Conservation (phyloP, 2,113 vertebrate species). For the Chaenogobius annularis region DNA sequence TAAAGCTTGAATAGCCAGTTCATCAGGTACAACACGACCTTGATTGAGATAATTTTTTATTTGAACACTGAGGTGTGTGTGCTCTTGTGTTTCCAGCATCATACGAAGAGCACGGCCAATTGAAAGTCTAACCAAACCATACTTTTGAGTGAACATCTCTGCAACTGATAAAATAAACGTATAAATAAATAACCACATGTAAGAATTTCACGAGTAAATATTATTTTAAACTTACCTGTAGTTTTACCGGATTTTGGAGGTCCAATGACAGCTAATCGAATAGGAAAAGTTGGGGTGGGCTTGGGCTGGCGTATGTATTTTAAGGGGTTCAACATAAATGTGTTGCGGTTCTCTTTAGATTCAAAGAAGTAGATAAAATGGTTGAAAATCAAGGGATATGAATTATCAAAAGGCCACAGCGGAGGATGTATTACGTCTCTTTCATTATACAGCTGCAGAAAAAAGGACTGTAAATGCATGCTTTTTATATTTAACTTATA, state of each 20-base stretch:
- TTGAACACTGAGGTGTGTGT: slow-evolving; percentile 76
- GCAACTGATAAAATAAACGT: slow-evolving; percentile 78
- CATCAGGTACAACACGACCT: slow-evolving; percentile 84
- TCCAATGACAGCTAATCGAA: slow-evolving; percentile 86
- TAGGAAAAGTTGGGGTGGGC: slow-evolving; percentile 78
- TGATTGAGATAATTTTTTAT: slow-evolving; percentile 80
- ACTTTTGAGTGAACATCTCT: slow-evolving; percentile 77
- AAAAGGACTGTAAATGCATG: neutral
- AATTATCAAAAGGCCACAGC: slow-evolving; percentile 65
- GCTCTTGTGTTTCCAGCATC: slow-evolving; percentile 74
- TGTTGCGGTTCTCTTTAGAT: slow-evolving; percentile 83
- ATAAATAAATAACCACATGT: neutral
- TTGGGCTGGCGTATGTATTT: slow-evolving; percentile 88
- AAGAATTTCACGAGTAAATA: neutral
- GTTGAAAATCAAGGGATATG: slow-evolving; percentile 84
- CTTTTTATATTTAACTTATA: neutral
- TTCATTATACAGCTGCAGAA: slow-evolving; percentile 78
- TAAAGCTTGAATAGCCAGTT: slow-evolving; percentile 86
- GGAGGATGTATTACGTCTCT: slow-evolving; percentile 83
- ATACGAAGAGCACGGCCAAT: slow-evolving; percentile 80
- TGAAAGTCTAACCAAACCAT: slow-evolving; percentile 83
- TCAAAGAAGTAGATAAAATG: slow-evolving; percentile 92
- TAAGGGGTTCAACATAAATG: slow-evolving; percentile 89
- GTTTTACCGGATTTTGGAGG: slow-evolving; percentile 95
- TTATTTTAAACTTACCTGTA: slow-evolving; percentile 75